Percentiles rank a stretch among this genome's conserved stretches.
phyloP scores from a whole-genome alignment of 2,888 invertebrate species.

The Odontocerum albicorne region DNA sequence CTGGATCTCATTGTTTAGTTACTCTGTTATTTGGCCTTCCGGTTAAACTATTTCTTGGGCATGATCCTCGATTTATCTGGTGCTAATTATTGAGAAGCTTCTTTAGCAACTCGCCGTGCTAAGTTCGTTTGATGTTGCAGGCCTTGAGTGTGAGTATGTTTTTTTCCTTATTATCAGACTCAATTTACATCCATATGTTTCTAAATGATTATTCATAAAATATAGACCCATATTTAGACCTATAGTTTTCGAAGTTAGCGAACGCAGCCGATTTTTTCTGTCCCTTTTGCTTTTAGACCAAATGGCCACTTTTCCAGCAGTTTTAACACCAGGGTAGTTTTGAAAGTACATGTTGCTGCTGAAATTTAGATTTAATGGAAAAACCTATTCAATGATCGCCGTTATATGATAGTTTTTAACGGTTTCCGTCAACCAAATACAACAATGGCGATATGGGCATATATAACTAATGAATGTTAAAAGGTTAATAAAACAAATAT shows the following conservation, averaged over 20 bases:
- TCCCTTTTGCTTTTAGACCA: constrained; percentile 99
- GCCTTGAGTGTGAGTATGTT: constrained; percentile 98
- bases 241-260: constrained; percentile 96
- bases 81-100: constrained; percentile 90
- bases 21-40: constrained; percentile 98
- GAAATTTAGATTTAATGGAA: too few species aligned
- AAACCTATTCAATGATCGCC: too few species aligned
- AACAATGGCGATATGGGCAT: too few species aligned
- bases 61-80: constrained; percentile 97
- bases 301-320: constrained; percentile 98
- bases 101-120: constrained; percentile 95
- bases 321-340: constrained; percentile 98
- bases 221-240: constrained; percentile 99
- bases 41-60: constrained; percentile 97
- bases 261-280: constrained; percentile 90
- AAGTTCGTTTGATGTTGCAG: constrained; percentile 99
- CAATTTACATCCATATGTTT: constrained; percentile 98
- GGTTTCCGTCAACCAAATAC: too few species aligned
- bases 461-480: too few species aligned
- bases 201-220: constrained; percentile 99
- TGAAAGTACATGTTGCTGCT: constrained; percentile 99
- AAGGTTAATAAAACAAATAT: too few species aligned
- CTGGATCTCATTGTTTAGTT: constrained; percentile 96
- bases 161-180: constrained; percentile 98
- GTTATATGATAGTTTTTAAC: too few species aligned